Evolutionary conservation across 2,797 vertebrate species (phyloP), one percentile per base, ranked within the genome.

Genomic region (Microcaecilia unicolor): DNA sequence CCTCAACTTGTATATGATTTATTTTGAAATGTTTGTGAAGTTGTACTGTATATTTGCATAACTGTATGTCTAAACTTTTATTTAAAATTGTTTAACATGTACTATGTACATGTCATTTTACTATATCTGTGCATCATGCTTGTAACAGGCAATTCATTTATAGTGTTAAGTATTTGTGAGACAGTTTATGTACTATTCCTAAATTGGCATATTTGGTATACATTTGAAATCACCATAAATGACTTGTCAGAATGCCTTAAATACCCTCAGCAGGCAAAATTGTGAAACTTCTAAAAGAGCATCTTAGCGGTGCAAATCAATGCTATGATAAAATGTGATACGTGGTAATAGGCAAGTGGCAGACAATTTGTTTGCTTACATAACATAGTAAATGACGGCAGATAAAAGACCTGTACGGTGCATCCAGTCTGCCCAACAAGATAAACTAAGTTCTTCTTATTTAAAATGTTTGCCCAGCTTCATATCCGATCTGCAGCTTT

Each of bases 111-210:
- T 83, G 79, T 78, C 74, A 73, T 75, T 56, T 67, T 80, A 80
- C 78, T 76, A 67, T 78, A 72, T 83, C 81, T 72, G 61, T 69
- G 69, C 72, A 70, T 77, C 84, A 80, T 88, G 86, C 87, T 91
- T 90, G 85, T 88, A 87, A 87, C 84, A 82, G 79, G 75, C 78
- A 81, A 83, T 70, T 77, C 65, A 74, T 80, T 79, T 70, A 58
- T 60, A 59, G 51, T 48, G 67, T 65, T 64, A 53, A 74, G 76
- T 72, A 73, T 76, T 74, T 76, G 67, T 68, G 70, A 74, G 69
- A n/a, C 70, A 50, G 55, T 70, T 72, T 74, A 73, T 77, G 66
- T 55, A 70, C 76, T 71, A 63, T 78, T 78, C 67, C 74, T 72
- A 48, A 74, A 74, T 62, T 71, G 63, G 70, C 53, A 40, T 72